Percentiles rank a stretch among this genome's conserved stretches.
phyloP scores from a whole-genome alignment of 2,113 vertebrate species.

The Urocynchramus pylzowi region DNA sequence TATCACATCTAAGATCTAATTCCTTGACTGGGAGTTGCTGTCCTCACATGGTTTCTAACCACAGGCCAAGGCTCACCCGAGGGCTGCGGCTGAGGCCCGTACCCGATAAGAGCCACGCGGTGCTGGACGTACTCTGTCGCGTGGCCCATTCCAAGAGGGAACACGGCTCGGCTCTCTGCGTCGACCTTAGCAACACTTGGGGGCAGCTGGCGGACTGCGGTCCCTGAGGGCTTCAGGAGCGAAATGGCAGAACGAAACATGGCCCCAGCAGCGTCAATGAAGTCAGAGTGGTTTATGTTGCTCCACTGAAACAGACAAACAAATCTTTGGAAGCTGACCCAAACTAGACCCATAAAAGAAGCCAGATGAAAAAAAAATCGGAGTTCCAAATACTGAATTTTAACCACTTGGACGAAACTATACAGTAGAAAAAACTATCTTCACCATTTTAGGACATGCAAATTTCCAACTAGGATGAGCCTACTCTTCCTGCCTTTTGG shows the following conservation, averaged over 20 bases:
- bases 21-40: not conserved
- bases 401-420: not conserved
- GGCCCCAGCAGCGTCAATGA: constrained; percentile 84
- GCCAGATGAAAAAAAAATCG: not conserved
- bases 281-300: constrained; percentile 89
- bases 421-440: not conserved
- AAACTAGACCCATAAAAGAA: not conserved
- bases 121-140: constrained; percentile 89
- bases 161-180: constrained; percentile 82
- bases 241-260: constrained; percentile 80
- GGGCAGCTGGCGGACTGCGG: constrained; percentile 88
- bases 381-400: not conserved
- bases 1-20: not conserved
- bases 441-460: not conserved
- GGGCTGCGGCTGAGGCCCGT: not conserved
- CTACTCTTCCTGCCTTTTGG: not conserved
- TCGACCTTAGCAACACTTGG: constrained; percentile 87
- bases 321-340: not conserved
- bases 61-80: rapidly evolving
- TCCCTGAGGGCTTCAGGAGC: constrained; percentile 82
- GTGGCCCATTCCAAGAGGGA: constrained; percentile 91
- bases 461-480: not conserved
- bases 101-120: constrained; percentile 91
- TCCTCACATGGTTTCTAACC: not conserved
- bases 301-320: constrained; percentile 82